Evolutionary conservation across 2,797 vertebrate species (phyloP).

Genomic region (Urocyon cinereoargenteus): DNA sequence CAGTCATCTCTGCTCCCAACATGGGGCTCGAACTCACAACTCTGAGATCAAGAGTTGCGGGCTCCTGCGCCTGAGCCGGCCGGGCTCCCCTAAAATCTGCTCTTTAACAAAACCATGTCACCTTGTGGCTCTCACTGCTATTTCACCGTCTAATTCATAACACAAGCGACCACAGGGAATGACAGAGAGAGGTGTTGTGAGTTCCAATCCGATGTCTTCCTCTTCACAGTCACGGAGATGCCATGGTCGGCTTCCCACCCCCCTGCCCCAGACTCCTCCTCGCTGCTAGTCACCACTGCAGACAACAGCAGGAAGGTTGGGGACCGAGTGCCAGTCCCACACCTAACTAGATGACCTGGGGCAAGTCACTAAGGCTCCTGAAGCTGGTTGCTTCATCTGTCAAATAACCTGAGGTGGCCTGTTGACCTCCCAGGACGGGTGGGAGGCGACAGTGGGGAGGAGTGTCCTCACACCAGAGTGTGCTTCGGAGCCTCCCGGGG

Average conservation of each 20-base stretch:
- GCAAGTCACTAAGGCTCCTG: neutral
- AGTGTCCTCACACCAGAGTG: neutral
- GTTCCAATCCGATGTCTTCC: neutral
- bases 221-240: neutral
- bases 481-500: neutral
- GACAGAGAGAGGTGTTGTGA: neutral
- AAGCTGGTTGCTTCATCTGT: neutral
- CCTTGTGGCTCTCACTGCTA: neutral
- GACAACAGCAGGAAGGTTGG: neutral
- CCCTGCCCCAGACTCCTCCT: neutral
- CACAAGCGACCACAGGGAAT: neutral
- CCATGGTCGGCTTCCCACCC: neutral
- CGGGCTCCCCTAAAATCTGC: neutral
- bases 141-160: neutral
- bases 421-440: neutral
- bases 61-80: too few species aligned
- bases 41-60: too few species aligned
- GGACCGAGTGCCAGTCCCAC: neutral
- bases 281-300: neutral
- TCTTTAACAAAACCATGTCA: neutral
- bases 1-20: neutral
- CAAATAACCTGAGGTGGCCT: neutral
- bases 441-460: neutral
- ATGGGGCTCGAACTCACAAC: too few species aligned
- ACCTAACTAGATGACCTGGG: neutral